Base-by-base conservation (phyloP, 2,888 invertebrate species). In the Eupithecia subumbrata region DNA sequence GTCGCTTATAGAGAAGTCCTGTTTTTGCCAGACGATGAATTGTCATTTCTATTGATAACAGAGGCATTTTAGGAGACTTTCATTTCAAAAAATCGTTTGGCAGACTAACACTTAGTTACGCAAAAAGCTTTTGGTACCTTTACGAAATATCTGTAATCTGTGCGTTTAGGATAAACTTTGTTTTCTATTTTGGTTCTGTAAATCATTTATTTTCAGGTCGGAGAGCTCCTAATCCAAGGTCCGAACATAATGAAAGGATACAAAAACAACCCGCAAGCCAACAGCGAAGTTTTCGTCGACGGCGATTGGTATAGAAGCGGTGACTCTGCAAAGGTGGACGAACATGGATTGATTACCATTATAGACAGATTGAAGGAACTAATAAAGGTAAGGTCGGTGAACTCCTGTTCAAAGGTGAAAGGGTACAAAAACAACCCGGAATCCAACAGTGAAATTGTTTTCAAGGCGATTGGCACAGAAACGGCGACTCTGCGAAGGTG, bases 171-270 rank as follows among this genome's bases (percentile, higher is more conserved):
- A 37, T 37, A 37, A 37, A 2, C 3, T 37, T 7, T 37, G 7
- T 37, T 37, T 37, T 37, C 5, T 37, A 37, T 12, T 56, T 56
- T 1, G 5, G 22, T 56, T 11, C 12, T 22, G 56, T 22, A 12
- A 60, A 25, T 1, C 1, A 60, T 22, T 25, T 25, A 14, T 60
- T 81, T 80, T 52, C 82, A 96, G 91, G 87, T 94, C 0, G 98
- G 98, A 0, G 98, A 98, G 89, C 85, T 98, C 11, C 95, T 96
- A 72, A 92, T 97, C 3, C 96, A 96, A 80, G 98, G 98, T 0
- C 97, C 98, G 0, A 97, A 97, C 85, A 95, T 98, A 0, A 98
- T 98, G 97, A 95, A 95, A 84, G 97, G 97, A 0, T 98, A 98
- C 84, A 95, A 96, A 78, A 96, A 97, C 80, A 97, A 97, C 84